phyloP scores from a whole-genome alignment of 2,797 vertebrate genomes.

The Crocidura indochinensis region DNA sequence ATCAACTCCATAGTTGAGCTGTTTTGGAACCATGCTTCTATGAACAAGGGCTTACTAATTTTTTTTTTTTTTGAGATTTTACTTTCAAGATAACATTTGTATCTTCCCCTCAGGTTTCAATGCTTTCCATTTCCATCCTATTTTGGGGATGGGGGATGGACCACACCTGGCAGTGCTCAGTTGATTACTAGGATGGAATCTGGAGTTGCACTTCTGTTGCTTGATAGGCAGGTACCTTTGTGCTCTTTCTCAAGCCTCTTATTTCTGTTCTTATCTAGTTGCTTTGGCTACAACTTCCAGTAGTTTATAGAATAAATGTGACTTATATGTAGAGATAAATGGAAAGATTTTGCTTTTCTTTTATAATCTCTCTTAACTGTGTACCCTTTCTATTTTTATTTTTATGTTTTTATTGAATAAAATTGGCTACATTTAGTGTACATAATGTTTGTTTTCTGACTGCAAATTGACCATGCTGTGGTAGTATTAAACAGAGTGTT shows the following conservation, averaged over 20 bases:
- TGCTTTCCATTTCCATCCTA: neutral
- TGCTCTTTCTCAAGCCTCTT: too few relatives aligned
- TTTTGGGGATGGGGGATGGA: too few relatives aligned
- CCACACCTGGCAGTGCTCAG: neutral
- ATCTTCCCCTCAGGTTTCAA: neutral
- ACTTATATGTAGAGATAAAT: neutral
- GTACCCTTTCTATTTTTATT: too few relatives aligned
- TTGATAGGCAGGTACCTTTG: too few relatives aligned
- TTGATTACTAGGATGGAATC: too few relatives aligned
- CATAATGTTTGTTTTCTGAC: neutral
- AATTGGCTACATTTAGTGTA: neutral
- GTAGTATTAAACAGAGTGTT: conserved; percentile 23
- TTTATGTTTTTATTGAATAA: neutral
- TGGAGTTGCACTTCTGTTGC: too few relatives aligned
- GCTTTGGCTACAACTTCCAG: neutral
- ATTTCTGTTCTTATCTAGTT: neutral
- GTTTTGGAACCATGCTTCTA: neutral
- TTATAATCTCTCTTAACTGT: too few relatives aligned
- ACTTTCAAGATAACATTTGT: conserved; percentile 38
- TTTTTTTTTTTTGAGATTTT: neutral
- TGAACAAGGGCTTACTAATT: neutral
- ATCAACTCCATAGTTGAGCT: too few relatives aligned
- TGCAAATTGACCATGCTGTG: neutral
- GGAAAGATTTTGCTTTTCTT: too few relatives aligned
- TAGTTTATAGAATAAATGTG: conserved; percentile 37